Evolutionary conservation across 2,797 vertebrate genomes (phyloP), one percentile per base, ranked within the genome.

Genomic region (Sebastes iracundus): DNA sequence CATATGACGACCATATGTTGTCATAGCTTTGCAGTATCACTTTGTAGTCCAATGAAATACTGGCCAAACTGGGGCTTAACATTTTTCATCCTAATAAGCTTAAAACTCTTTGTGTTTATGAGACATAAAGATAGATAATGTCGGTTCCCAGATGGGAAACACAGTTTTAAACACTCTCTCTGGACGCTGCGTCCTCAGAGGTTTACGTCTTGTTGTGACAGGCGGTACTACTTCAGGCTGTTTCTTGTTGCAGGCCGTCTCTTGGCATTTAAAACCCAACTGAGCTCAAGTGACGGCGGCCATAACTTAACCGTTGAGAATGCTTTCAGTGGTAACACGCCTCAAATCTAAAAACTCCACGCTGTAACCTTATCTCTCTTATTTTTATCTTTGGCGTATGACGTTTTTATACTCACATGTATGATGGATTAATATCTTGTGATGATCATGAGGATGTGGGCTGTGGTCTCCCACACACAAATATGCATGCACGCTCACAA

Each of bases 321-420:
- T 88, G 81, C 81, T 72, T 81, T 84, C 84, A 78, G 68, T 49
- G 70, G 87, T 79, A 87, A 83, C 88, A 91, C 60, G 33, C 77
- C 83, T 88, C 71, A 80, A 81, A 89, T 89, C 89, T 87, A 89
- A 88, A 90, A 92, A 77, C 89, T 82, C 79, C 88, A 27, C 83
- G 14, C 62, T 87, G 91, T 87, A 94, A 94, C 92, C 81, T 80
- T 83, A 92, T 84, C 86, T 0, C 38, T 61, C 68, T 88, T 94
- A 93, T 92, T 93, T 91, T 82, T 90, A 92, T 84, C 88, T 85
- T 72, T 52, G 77, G 69, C 42, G 72, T 83, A 77, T 77, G 81
- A 88, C 13, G 75, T 90, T 88, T 88, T 90, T 88, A 86, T 75
- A 82, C 80, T 86, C 16, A 38, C 72, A 83, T 82, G 75, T 79